Base-by-base conservation (phyloP, 2,888 invertebrate species). In the Synanthedon formicaeformis region DNA sequence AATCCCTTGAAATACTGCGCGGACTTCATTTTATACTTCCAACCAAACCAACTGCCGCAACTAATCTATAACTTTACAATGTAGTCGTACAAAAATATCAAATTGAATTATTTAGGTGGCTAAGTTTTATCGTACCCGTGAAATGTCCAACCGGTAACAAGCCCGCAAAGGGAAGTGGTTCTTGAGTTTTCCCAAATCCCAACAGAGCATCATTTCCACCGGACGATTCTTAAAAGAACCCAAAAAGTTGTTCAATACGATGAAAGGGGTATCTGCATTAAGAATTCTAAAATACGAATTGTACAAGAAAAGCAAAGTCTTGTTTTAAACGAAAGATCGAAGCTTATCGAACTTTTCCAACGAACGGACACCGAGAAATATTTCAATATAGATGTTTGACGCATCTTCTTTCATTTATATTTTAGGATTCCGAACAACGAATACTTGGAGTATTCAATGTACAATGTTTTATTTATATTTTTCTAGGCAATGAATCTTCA, bases 291-390 rank as follows among this genome's bases (percentile, higher is more conserved):
- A 81, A 82, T 81, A 79, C 69, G 73, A 78, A 78, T 78, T 78
- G 81, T 80, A 80, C 77, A 78, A 79, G 81, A 81, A 83, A 82
- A 83, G 83, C 83, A 82, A 82, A 82, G 77, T 78, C 83, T 79
- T 83, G 84, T 84, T 80, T 78, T 75, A 78, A 78, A 76, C 71
- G 59, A 71, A 71, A 67, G 67, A 69, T 72, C 71, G 73, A 69
- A 72, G 73, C 75, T 78, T 80, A 77, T 78, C 69, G 75, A 78
- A 82, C 75, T 77, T 81, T 82, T 68, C 72, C 75, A 78, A 75
- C 79, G 80, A 78, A 76, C 75, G 75, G 72, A 75, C 77, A 75
- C 71, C 69, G 62, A 75, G 73, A 75, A 79, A 81, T 78, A 83
- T 82, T 81, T 78, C 74, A 78, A 81, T 81, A 78, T 75, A 79